Evolutionary conservation across 2,113 vertebrate genomes (phyloP).

Genomic region (Sylvicapra grimmia): DNA sequence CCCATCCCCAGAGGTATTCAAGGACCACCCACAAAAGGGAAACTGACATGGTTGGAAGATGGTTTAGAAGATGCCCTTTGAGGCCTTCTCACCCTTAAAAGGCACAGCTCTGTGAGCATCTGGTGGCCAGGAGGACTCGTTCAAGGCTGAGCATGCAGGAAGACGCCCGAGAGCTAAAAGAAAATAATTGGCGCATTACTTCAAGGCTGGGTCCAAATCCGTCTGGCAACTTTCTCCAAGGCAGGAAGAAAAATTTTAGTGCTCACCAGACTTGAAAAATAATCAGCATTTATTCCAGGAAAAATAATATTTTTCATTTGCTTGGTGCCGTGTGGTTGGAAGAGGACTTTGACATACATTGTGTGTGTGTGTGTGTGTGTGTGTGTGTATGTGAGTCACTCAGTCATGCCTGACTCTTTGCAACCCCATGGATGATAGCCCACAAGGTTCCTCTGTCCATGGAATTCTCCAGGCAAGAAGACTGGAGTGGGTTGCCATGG

Average conservation of each 20-base stretch:
- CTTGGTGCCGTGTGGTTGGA: neutral
- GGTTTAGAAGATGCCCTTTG: neutral
- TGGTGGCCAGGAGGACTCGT: neutral
- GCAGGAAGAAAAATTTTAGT: slow-evolving; percentile 45
- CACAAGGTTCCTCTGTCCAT: neutral
- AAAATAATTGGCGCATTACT: neutral
- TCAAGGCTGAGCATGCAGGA: neutral
- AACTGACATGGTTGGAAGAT: neutral
- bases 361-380: neutral
- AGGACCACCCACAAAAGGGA: neutral
- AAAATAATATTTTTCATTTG: slow-evolving; percentile 34
- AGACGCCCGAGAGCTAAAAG: neutral
- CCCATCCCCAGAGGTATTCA: neutral
- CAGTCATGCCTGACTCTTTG: neutral
- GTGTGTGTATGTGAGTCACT: neutral
- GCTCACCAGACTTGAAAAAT: slow-evolving; percentile 42
- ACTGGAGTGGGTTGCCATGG: neutral
- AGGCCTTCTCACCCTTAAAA: neutral
- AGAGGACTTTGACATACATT: neutral
- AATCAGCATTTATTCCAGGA: slow-evolving; percentile 45
- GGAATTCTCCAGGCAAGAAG: neutral
- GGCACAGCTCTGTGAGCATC: neutral
- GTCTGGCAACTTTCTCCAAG: slow-evolving; percentile 39
- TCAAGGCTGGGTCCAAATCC: slow-evolving; percentile 28
- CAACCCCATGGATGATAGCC: neutral